Conservation (phyloP, 2,113 vertebrate genomes). For the Microcebus tavaratra region DNA sequence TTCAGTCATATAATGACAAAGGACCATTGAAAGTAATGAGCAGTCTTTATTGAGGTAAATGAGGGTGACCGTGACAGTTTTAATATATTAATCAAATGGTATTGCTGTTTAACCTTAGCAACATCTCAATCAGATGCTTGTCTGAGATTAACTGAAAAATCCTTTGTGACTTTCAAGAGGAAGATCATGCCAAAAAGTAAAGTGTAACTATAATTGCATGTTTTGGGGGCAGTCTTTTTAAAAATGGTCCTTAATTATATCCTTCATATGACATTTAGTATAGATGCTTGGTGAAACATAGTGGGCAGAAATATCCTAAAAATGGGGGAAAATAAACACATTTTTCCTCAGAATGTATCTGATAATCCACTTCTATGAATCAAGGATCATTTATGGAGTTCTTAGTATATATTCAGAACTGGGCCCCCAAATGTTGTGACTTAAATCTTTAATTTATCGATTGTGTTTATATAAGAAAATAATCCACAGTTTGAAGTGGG, state of each 20-base stretch:
- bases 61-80: background rate
- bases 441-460: background rate
- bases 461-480: background rate
- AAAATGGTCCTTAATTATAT: slow-evolving; percentile 1
- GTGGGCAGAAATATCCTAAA: background rate
- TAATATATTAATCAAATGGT: background rate
- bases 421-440: background rate
- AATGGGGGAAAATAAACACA: background rate
- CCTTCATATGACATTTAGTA: background rate
- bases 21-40: slow-evolving; percentile 23
- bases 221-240: background rate
- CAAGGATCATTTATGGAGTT: background rate
- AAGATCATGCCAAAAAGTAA: background rate
- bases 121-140: slow-evolving; percentile 10
- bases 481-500: background rate
- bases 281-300: background rate
- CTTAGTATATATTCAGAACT: background rate
- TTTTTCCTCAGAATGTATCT: background rate
- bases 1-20: background rate
- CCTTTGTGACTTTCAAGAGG: slow-evolving; percentile 18
- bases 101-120: slow-evolving; percentile 22
- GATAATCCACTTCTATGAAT: background rate
- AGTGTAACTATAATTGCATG: background rate
- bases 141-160: slow-evolving; percentile 55
- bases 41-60: slow-evolving; percentile 43